Conservation (phyloP, 2,797 vertebrate genomes). For the Sarcoramphus papa region DNA sequence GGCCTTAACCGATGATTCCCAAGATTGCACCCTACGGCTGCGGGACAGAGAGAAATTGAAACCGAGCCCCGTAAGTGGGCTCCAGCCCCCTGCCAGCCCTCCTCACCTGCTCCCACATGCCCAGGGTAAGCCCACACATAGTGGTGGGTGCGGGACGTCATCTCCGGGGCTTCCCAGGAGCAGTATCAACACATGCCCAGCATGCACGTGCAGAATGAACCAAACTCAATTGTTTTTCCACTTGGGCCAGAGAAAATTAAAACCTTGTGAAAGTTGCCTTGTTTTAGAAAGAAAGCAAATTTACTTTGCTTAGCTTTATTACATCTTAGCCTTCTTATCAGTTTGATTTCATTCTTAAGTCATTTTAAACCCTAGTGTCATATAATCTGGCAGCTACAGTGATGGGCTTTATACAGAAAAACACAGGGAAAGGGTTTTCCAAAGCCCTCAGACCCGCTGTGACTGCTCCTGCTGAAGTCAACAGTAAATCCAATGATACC, state of each 20-base stretch:
- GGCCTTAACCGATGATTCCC: neutral
- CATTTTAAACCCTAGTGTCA: conserved; percentile 1
- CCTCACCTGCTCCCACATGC: fast-evolving
- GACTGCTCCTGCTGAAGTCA: neutral
- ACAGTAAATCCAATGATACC: conserved; percentile 11
- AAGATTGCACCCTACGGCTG: neutral
- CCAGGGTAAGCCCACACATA: neutral
- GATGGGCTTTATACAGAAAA: conserved; percentile 5
- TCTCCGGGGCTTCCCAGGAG: neutral
- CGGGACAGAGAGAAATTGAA: neutral
- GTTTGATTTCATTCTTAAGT: conserved; percentile 12
- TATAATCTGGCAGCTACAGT: conserved; percentile 13
- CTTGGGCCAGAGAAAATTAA: neutral
- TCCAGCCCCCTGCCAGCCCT: neutral
- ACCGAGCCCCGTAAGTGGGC: neutral
- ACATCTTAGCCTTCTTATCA: conserved; percentile 9
- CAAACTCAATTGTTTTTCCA: neutral
- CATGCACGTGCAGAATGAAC: neutral
- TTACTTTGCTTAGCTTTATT: conserved; percentile 16
- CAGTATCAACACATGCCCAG: fast-evolving
- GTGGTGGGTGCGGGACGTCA: fast-evolving
- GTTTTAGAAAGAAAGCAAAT: neutral
- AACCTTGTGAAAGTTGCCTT: neutral
- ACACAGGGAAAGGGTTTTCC: neutral
- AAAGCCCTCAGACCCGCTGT: neutral